Base-by-base conservation (phyloP, 1,140 invertebrate species). In the Drusus annulatus region DNA sequence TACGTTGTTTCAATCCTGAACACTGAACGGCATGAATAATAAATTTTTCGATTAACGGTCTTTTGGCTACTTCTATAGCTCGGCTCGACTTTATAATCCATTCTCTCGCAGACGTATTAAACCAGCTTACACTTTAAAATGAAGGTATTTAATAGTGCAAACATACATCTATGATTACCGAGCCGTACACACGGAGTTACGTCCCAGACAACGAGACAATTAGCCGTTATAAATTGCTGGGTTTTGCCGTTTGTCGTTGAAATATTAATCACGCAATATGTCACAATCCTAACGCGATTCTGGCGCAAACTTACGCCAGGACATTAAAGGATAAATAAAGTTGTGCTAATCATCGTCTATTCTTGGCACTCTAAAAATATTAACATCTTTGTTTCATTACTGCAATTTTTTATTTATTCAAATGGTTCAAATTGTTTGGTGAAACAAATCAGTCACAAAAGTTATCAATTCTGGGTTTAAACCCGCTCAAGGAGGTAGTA, bases 11-110 rank as follows among this genome's bases (percentile, higher is more conserved):
- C 31, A 63, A 76, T 62, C 23, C 74, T 17, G 73, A 75, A 60
- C 73, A 75, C 68, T 63, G 58, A 60, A 51, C 74, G 23, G 52
- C 79, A 76, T 83, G 82, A 83, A 83, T 83, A 83, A 83, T 83
- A 80, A 79, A 83, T 83, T 83, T 83, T 83, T 83, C 82, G 82
- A 83, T 83, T 83, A 83, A 79, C 82, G 76, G 81, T 83, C 79
- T 80, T 80, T 76, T 54, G 78, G 51, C 63, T 62, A 65, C 65
- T 58, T 69, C 65, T 73, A 76, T 65, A 45, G 31, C 58, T 28
- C 13, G 60, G 51, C 23, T 75, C 45, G 15, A 28, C 52, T 19
- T 58, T 7, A 17, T 75, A 75, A 75, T 75, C 71, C 71, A 31
- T 28, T 75, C 69, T 73, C 45, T 25, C 16, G 45, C 31, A 17